phyloP scores from a whole-genome alignment of 2,888 invertebrate genomes.

The Cataglyphis cursor region DNA sequence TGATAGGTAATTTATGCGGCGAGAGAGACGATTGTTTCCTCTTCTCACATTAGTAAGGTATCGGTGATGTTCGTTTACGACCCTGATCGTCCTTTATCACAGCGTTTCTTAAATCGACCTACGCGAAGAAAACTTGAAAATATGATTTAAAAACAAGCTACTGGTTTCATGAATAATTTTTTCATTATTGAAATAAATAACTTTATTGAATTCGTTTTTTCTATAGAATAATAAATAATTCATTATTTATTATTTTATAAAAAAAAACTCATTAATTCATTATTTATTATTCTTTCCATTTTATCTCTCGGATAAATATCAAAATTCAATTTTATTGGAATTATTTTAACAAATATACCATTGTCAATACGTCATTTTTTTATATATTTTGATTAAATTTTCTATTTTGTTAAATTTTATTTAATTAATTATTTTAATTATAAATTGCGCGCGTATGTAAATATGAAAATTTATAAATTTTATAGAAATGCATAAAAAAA shows the following conservation, averaged over 20 bases:
- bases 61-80: not conserved
- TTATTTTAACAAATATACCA: conserved; percentile 20
- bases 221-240: not conserved
- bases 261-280: not conserved
- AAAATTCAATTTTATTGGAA: conserved; percentile 19
- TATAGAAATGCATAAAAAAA: not conserved
- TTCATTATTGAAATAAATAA: conserved; percentile 20
- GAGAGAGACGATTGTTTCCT: conserved; percentile 60
- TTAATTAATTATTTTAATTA: not conserved
- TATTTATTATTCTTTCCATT: not conserved
- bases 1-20: conserved; percentile 66
- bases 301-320: conserved; percentile 5
- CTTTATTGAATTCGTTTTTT: not conserved
- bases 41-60: not conserved
- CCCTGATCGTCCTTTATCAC: not conserved
- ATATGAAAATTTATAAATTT: not conserved
- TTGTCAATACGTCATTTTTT: not conserved
- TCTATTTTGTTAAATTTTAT: not conserved
- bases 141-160: not conserved
- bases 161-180: not conserved
- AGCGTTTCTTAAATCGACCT: conserved; percentile 27
- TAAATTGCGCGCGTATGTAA: not conserved
- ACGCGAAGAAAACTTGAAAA: not conserved
- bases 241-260: not conserved
- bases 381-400: not conserved